Base-by-base conservation (phyloP, 1,140 invertebrate genomes). In the Diachasma alloeum region DNA sequence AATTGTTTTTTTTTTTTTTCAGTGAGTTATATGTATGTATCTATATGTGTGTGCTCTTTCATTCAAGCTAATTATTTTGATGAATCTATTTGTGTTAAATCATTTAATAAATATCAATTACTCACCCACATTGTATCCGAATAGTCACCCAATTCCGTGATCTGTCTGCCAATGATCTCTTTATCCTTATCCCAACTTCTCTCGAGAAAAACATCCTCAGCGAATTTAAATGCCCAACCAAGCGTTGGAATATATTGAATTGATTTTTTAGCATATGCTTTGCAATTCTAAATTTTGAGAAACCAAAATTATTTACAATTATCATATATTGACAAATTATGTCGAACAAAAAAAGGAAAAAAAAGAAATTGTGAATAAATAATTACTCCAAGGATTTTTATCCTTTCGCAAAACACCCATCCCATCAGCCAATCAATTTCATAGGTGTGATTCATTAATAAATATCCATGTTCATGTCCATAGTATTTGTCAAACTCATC, bases 351-450 rank as follows among this genome's bases (percentile, higher is more conserved):
- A 66, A 22, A 13, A 31, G 13, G 22, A 31, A 31, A 13, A 15
- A 66, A 75, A 44, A 80, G 13, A 46, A n/a, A 46, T 39, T 1
- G 56, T 46, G 44, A 72, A 74, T 72, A 11, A 67, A 72, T 79
- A 90, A 93, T 93, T 91, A 96, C 95, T 69, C 96, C 96, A 76
- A 98, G 90, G 72, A 96, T 91, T 81, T 90, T 84, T 80, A 94
- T 89, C 81, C 94, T 92, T 78, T 97, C 96, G 85, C 93, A 94
- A 78, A 96, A 92, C 80, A 97, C 92, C 96, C 96, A 97, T 48
- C 96, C 96, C 82, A 96, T 93, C 0, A 98, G 88, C 96, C 97
- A 99, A 87, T 99, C 98, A 72, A 98, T 93, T 91, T 99, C 97
- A 89, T 97, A 99, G 70, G 93, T 94, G 85, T 99, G 97, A 88